Percentiles rank a stretch among this genome's conserved stretches.
phyloP scores from a whole-genome alignment of 53 echinoderm and acorn worm genomes.

The Zoroaster sp. region DNA sequence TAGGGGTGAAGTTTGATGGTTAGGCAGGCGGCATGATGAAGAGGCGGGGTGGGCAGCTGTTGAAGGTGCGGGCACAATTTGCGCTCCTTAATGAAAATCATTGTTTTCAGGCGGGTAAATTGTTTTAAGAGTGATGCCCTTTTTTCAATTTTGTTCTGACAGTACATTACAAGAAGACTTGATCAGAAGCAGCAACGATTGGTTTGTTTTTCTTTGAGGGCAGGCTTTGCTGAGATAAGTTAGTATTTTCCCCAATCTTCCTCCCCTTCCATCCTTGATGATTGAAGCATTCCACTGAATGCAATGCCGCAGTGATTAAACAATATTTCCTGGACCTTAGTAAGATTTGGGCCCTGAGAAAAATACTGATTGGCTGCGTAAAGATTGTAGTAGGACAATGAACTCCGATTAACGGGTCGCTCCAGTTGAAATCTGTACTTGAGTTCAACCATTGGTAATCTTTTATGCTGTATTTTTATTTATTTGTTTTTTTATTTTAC shows the following conservation, averaged over 20 bases:
- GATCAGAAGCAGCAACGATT: neutral
- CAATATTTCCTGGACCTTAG: neutral
- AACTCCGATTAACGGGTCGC: neutral
- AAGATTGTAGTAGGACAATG: neutral
- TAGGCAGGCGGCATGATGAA: too few species aligned
- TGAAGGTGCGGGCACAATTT: too few species aligned
- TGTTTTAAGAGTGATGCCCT: neutral
- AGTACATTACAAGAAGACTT: too few species aligned
- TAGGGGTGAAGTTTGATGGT: too few species aligned
- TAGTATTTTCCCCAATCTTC: neutral
- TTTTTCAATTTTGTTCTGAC: too few species aligned
- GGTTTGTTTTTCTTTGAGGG: neutral
- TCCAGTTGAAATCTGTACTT: too few species aligned
- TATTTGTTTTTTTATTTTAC: too few species aligned
- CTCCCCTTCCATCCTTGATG: neutral
- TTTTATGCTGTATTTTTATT: too few species aligned
- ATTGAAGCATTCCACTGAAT: neutral
- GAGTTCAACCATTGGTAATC: too few species aligned
- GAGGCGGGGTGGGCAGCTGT: too few species aligned
- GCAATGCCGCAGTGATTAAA: neutral
- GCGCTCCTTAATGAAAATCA: too few species aligned
- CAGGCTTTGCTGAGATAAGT: neutral
- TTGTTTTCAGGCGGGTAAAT: neutral
- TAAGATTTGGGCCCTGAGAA: neutral
- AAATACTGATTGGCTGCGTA: neutral